Conservation (phyloP, 2,797 vertebrate species). For the Syndactyla subalaris region DNA sequence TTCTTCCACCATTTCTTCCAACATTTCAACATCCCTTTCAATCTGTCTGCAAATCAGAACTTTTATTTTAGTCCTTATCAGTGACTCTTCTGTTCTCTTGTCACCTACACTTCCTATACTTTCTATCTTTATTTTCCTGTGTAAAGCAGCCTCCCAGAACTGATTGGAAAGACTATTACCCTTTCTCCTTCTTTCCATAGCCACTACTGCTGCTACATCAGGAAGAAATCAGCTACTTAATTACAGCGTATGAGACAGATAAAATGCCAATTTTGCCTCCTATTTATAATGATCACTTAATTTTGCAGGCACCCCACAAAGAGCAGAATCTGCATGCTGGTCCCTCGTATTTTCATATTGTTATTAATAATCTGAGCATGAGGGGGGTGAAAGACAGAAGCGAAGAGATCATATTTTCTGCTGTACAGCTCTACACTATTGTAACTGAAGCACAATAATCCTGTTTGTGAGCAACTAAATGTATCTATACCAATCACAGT, state of each 20-base stretch:
- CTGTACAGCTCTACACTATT: neutral
- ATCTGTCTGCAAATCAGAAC: neutral
- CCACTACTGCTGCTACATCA: slow-evolving; percentile 30
- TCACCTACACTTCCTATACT: neutral
- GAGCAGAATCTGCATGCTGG: slow-evolving; percentile 56
- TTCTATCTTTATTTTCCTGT: slow-evolving; percentile 4
- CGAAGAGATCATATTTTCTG: neutral
- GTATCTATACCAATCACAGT: neutral
- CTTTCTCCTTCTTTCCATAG: slow-evolving; percentile 30
- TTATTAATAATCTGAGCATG: slow-evolving; percentile 62
- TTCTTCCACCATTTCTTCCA: neutral
- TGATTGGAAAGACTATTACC: neutral
- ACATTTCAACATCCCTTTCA: neutral
- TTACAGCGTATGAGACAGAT: slow-evolving; percentile 53
- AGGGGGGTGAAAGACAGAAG: slow-evolving; percentile 1
- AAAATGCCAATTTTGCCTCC: slow-evolving; percentile 66
- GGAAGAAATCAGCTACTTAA: slow-evolving; percentile 68
- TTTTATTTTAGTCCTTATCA: neutral
- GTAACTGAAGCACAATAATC: neutral
- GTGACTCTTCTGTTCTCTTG: neutral
- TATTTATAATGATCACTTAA: slow-evolving; percentile 71
- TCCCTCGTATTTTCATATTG: slow-evolving; percentile 56
- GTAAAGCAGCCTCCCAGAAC: neutral
- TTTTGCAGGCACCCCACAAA: slow-evolving; percentile 62
- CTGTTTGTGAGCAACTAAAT: slow-evolving; percentile 17